A percentile compares a stretch with the other conserved stretches of the same genome.
phyloP scores from a whole-genome alignment of 2,888 invertebrate species.

The Diarsia dahlii region DNA sequence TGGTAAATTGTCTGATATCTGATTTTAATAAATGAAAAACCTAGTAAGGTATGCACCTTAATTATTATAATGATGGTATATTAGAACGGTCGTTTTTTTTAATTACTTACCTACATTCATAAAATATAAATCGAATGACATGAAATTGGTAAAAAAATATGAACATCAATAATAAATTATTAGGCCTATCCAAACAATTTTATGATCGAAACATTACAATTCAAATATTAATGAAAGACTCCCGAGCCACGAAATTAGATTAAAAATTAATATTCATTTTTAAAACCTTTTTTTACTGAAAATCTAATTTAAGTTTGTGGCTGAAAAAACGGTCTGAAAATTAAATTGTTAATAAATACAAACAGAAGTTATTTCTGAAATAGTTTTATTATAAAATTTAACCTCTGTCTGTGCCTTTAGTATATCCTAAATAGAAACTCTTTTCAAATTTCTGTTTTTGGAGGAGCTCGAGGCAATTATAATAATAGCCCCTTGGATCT shows the following conservation, averaged over 20 bases:
- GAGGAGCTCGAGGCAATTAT: too few species aligned
- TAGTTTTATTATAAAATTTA: background rate
- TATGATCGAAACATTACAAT: conserved; percentile 32
- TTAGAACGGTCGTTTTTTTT: too few species aligned
- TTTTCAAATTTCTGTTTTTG: too few species aligned
- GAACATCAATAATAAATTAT: conserved; percentile 42
- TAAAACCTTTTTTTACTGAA: conserved; percentile 16
- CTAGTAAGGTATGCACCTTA: too few species aligned
- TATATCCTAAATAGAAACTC: background rate
- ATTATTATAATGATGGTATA: too few species aligned
- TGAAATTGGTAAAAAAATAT: conserved; percentile 4
- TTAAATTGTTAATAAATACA: conserved; percentile 8
- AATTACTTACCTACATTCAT: too few species aligned
- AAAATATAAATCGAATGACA: background rate
- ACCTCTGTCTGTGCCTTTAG: background rate
- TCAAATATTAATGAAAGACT: conserved; percentile 25
- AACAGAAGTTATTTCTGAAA: background rate
- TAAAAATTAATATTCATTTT: conserved; percentile 47
- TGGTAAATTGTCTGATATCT: background rate
- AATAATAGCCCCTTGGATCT: too few species aligned
- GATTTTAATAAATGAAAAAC: background rate
- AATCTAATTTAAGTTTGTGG: conserved; percentile 37
- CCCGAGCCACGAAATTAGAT: conserved; percentile 12
- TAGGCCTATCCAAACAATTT: conserved; percentile 20
- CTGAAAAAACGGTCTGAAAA: conserved; percentile 10